Base-by-base conservation (phyloP, 2,888 invertebrate genomes). In the Polydrusus pterygomalis region DNA sequence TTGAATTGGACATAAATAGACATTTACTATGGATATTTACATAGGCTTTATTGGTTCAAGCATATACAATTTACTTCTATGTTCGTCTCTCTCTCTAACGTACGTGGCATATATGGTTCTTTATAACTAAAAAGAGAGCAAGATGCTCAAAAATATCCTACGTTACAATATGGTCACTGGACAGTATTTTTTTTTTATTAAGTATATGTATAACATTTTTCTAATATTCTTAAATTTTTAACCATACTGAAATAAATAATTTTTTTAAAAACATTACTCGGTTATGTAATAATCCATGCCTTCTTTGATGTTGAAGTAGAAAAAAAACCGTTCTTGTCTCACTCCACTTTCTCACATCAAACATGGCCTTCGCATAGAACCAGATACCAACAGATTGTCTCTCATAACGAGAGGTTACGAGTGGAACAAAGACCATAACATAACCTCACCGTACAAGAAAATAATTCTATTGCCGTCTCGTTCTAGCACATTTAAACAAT, bases 241-340 rank as follows among this genome's bases (percentile, higher is more conserved):
- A 83, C 82, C 82, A 83, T 83, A 82, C 83, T 80, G 82, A 82
- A 82, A 82, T 82, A 79, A 82, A 82, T 82, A 80, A 74, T 77
- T 79, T 67, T 80, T 79, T 80, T 82, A 84, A 84, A 84, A 84
- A 51, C 84, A 34, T 25, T 25, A 25, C 5, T 25, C 25, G 1
- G 25, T 25, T 25, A 25, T 25, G 25, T 25, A 25, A 25, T 25
- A 25, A n/a, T n/a, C n/a, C n/a, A n/a, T n/a, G n/a, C n/a, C n/a
- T n/a, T n/a, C n/a, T n/a, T n/a, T n/a, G n/a, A n/a, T n/a, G n/a
- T n/a, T n/a, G n/a, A n/a, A n/a, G n/a, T n/a, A n/a, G n/a, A n/a
- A n/a, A n/a, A n/a, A n/a, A n/a, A n/a, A n/a, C n/a, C n/a, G n/a
- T n/a, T n/a, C n/a, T n/a, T n/a, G n/a, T n/a, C 25, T 25, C 25